A percentile compares a stretch with the other conserved stretches of the same genome.
Conservation (phyloP, 2,888 invertebrate genomes). For the Chrysodeixis includens region DNA sequence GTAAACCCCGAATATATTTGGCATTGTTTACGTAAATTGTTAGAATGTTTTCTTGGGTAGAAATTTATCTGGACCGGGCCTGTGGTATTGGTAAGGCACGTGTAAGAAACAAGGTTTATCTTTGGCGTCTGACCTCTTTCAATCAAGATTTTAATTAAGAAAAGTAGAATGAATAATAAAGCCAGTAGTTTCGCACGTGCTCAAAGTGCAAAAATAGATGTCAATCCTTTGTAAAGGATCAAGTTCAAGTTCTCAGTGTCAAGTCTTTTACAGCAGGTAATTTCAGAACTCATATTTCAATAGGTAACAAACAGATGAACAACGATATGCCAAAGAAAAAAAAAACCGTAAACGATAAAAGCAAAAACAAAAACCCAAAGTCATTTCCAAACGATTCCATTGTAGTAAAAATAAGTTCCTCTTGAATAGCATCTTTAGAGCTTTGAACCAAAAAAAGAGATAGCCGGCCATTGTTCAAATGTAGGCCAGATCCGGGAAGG, state of each 20-base stretch:
- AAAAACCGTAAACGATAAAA: too few relatives aligned
- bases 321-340: too few relatives aligned
- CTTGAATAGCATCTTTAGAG: neutral
- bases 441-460: neutral
- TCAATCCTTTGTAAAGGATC: too few relatives aligned
- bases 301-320: too few relatives aligned
- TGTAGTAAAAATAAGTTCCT: neutral
- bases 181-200: too few relatives aligned
- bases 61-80: neutral
- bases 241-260: too few relatives aligned
- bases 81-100: neutral
- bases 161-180: too few relatives aligned
- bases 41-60: conserved; percentile 6
- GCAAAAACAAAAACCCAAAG: too few relatives aligned
- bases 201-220: too few relatives aligned
- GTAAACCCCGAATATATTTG: conserved; percentile 25
- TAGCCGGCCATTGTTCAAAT: conserved; percentile 40
- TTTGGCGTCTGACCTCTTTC: neutral
- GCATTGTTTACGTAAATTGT: conserved; percentile 39
- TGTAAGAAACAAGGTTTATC: neutral
- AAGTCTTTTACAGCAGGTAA: too few relatives aligned
- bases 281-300: too few relatives aligned
- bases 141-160: neutral
- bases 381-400: neutral
- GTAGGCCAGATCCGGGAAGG: conserved; percentile 28